Evolutionary conservation across 2,113 vertebrate genomes (phyloP).

Genomic region (Sylvilagus bachmani): DNA sequence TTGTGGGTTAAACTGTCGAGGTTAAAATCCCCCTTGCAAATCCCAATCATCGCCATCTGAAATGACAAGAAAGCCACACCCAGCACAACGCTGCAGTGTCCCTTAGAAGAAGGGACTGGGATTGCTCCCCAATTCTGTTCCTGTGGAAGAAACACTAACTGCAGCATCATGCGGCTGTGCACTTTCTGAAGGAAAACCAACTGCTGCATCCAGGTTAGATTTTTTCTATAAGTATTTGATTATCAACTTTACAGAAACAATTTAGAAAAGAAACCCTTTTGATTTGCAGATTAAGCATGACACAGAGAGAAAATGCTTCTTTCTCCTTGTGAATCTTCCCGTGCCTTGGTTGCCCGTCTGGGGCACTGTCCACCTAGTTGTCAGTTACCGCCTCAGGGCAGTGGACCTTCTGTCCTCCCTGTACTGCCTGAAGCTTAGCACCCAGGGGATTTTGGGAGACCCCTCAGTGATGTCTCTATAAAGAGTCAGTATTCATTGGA

Average conservation of each 20-base stretch:
- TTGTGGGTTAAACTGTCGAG: neutral
- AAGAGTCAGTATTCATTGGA: constrained; percentile 43
- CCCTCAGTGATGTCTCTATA: constrained; percentile 35
- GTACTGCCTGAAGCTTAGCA: constrained; percentile 34
- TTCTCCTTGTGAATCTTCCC: neutral
- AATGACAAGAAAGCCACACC: constrained; percentile 71
- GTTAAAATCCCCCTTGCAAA: constrained; percentile 37
- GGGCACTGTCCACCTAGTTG: neutral
- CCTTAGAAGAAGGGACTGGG: constrained; percentile 64
- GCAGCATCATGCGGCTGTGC: neutral
- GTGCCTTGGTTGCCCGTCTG: neutral
- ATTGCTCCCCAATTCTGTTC: constrained; percentile 46
- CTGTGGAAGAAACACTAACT: neutral
- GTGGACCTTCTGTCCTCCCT: neutral
- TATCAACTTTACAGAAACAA: neutral
- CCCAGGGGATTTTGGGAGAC: constrained; percentile 37
- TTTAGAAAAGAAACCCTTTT: neutral
- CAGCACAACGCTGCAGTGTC: constrained; percentile 71
- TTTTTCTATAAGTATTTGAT: neutral
- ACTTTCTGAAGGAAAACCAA: neutral
- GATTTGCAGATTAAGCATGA: neutral
- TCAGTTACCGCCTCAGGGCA: neutral
- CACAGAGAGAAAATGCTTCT: neutral
- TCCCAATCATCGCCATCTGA: constrained; percentile 51
- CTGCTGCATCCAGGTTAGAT: neutral